Evolutionary conservation across 2,888 invertebrate species (phyloP), one percentile per base, ranked within the genome.

Genomic region (Osedax frankpressi): DNA sequence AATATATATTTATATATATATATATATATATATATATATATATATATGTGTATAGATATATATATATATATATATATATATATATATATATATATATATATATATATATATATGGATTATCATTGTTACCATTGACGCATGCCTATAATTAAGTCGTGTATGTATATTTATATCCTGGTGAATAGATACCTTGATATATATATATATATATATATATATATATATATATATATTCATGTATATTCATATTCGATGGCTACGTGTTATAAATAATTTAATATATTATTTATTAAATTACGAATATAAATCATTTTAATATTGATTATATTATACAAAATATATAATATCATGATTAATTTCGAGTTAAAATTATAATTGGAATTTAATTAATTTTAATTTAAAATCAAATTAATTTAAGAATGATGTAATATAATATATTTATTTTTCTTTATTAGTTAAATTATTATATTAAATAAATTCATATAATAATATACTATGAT

Each of bases 21-120:
- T 44, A 44, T 44, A 44, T 19, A 44, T 44, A 44, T 44, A 6
- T 44, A 27, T 68, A 68, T 68, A 68, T 68, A 68, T 68, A 68
- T 68, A 68, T 68, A 68, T 68, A 68, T 68, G 28, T 68, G 11
- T 68, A 68, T 68, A 27, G 26, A 68, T 68, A 27, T 68, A 68
- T 68, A 68, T 68, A 68, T 68, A 25, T 26, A 25, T 68, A 68
- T 68, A 25, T 68, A 68, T 68, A 68, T 68, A 68, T 19, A 25
- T 68, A 3, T 68, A 68, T 19, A 68, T 68, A 26, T 26, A 6
- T 68, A 6, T 68, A 6, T 28, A 6, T 19, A 68, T 68, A 68
- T 28, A 68, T 27, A 68, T 68, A 25, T 26, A 68, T 28, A 25
- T 68, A 28, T 26, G 28, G 11, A 6, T 26, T n/a, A 0, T 0